These are phyloP conservation scores for Nasonia giraulti DNA, from an alignment of 1,140 invertebrate species.

Conservation along the genomic window DNA sequence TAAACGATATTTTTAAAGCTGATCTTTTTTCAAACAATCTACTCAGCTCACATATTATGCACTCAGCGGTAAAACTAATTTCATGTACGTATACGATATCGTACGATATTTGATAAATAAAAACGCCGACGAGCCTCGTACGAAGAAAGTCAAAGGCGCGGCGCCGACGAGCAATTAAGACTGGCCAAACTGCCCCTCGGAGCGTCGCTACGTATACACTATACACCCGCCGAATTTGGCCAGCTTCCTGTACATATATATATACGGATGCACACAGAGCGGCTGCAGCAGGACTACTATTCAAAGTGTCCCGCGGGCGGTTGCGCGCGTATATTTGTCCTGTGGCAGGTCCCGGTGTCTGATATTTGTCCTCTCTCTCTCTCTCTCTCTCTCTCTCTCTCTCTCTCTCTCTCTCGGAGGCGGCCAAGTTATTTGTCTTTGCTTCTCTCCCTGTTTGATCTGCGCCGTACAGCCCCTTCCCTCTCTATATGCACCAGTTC, in stretches of 20 bases:
- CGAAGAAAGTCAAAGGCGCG: neutral
- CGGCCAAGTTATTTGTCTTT: constrained; percentile 2
- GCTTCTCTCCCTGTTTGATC: neutral
- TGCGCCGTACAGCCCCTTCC: neutral
- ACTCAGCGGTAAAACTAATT: too few species aligned
- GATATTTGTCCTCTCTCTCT: neutral
- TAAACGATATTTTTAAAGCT: too few species aligned
- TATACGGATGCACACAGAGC: too few species aligned
- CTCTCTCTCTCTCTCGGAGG: neutral
- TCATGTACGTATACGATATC: too few species aligned
- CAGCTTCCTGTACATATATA: neutral
- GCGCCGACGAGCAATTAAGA: neutral
- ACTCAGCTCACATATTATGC: too few species aligned
- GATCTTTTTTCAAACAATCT: too few species aligned
- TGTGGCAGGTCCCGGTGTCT: neutral
- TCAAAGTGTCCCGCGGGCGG: neutral
- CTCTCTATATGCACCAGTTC: neutral
- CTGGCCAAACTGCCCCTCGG: neutral
- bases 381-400: neutral
- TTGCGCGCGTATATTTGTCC: neutral
- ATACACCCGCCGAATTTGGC: neutral
- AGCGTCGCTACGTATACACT: neutral
- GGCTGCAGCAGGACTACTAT: neutral
- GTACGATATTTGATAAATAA: too few species aligned
- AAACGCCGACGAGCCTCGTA: too few species aligned